Evolutionary conservation across 2,797 vertebrate species (phyloP).

Genomic region (Telmatherina bonti): DNA sequence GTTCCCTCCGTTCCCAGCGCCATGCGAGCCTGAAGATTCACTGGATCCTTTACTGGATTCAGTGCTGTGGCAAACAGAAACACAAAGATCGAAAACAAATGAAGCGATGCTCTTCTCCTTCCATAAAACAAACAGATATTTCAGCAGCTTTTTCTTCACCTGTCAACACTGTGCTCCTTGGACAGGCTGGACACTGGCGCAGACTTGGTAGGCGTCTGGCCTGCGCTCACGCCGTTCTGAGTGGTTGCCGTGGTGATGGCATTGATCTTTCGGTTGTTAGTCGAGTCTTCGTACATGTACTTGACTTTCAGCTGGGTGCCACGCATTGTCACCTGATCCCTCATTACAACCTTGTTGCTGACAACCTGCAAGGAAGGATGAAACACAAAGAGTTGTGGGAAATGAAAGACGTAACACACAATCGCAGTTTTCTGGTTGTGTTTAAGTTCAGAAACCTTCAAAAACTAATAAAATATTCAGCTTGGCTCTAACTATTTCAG

Average conservation of each 20-base stretch:
- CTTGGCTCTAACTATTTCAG: not conserved
- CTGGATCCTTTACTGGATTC: constrained; percentile 77
- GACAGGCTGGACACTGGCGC: constrained; percentile 63
- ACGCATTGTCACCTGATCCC: constrained; percentile 86
- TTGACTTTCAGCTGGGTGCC: constrained; percentile 90
- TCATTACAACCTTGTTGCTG: constrained; percentile 85
- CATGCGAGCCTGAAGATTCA: constrained; percentile 62
- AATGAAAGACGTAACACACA: not conserved
- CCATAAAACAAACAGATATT: not conserved
- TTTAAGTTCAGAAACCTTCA: not conserved
- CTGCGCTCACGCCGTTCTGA: constrained; percentile 79
- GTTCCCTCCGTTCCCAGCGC: constrained; percentile 73
- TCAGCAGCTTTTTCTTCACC: constrained; percentile 54
- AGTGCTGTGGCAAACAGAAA: constrained; percentile 57
- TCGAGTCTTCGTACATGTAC: constrained; percentile 92
- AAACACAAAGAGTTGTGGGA: constrained; percentile 5
- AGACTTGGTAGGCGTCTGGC: constrained; percentile 78
- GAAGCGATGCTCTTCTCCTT: not conserved
- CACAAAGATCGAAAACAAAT: constrained; percentile 1
- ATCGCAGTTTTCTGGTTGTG: too few species aligned
- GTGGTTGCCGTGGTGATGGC: constrained; percentile 71
- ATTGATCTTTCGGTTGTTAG: constrained; percentile 86
- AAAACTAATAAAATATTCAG: not conserved
- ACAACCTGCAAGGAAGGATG: constrained; percentile 62
- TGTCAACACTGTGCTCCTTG: constrained; percentile 87